Percentiles rank a stretch among this genome's conserved stretches.
Conservation (phyloP, 2,113 vertebrate species). For the Sander lucioperca region DNA sequence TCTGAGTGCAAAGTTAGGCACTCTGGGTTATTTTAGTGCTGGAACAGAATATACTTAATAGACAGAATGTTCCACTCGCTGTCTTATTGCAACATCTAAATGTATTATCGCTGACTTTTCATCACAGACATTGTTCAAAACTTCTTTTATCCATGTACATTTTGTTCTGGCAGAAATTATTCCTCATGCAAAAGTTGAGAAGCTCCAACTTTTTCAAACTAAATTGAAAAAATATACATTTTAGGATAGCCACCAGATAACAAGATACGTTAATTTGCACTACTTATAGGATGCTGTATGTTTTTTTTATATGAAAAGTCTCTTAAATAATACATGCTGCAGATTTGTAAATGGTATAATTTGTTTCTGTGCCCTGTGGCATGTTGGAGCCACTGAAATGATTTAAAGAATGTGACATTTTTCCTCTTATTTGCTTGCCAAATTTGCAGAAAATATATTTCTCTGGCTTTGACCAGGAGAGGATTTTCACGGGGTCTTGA, state of each 20-base stretch:
- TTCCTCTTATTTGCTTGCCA: constrained; percentile 37
- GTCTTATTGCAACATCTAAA: constrained; percentile 6
- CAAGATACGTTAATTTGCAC: constrained; percentile 35
- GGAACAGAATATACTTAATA: not conserved
- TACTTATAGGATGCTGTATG: constrained; percentile 19
- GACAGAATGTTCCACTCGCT: not conserved
- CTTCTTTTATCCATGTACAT: not conserved
- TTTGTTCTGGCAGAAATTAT: not conserved
- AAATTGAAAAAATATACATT: not conserved
- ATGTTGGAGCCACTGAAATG: constrained; percentile 29
- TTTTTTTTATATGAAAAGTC: constrained; percentile 16
- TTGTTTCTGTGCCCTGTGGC: constrained; percentile 24
- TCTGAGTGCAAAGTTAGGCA: not conserved
- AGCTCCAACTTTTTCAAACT: not conserved
- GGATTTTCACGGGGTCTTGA: constrained; percentile 34
- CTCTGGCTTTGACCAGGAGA: constrained; percentile 34
- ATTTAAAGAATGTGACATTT: constrained; percentile 54
- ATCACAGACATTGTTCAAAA: not conserved
- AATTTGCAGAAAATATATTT: constrained; percentile 46
- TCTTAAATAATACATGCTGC: constrained; percentile 35
- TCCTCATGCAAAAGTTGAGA: not conserved
- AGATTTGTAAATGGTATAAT: constrained; percentile 47
- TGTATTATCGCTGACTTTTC: not conserved
- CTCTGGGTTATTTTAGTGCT: constrained; percentile 4
- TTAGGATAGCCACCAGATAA: constrained; percentile 2